These are phyloP conservation scores for Prionailurus viverrinus DNA, from an alignment of 2,113 vertebrate species.

Conservation along the genomic window DNA sequence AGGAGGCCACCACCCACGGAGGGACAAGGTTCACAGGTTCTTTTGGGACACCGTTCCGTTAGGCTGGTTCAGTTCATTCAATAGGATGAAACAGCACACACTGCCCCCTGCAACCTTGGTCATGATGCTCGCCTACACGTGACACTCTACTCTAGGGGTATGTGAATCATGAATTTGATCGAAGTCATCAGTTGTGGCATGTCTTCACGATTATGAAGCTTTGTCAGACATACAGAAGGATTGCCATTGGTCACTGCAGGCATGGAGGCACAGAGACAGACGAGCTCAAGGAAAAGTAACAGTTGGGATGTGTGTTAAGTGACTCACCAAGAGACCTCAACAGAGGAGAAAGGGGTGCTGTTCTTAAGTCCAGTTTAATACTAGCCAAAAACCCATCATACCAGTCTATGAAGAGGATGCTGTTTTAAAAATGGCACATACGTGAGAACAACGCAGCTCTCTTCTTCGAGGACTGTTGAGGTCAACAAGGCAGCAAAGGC, in stretches of 20 bases:
- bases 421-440: not conserved
- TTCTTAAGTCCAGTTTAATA: not conserved
- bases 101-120: not conserved
- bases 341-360: not conserved
- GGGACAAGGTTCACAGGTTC: not conserved
- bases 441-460: not conserved
- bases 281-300: not conserved
- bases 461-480: not conserved
- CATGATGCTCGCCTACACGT: not conserved
- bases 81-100: not conserved
- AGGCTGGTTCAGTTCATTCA: not conserved
- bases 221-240: not conserved
- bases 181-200: not conserved
- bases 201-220: not conserved
- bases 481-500: not conserved
- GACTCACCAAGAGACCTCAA: not conserved
- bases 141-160: not conserved
- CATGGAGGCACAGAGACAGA: not conserved
- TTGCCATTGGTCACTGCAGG: not conserved
- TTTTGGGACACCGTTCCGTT: not conserved
- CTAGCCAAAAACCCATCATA: not conserved
- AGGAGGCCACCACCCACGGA: slow-evolving; percentile 29
- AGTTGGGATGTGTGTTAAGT: not conserved
- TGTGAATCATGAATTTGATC: not conserved
- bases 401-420: not conserved